These are phyloP conservation scores for Aphelenchoides besseyi DNA, from an alignment of 1,140 invertebrate species.

Conservation along the genomic window DNA sequence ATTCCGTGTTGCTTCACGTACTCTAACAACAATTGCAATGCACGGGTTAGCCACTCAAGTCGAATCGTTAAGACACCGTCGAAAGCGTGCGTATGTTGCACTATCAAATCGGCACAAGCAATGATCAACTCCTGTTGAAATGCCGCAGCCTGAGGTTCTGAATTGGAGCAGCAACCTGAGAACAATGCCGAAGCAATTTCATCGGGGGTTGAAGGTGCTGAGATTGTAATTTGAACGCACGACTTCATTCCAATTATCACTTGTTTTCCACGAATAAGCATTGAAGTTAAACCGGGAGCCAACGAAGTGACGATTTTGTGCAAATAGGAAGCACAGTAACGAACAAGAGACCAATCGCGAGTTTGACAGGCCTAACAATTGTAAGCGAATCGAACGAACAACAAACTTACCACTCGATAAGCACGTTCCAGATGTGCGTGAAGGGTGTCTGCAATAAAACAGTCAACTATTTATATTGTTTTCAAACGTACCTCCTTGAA, in stretches of 20 bases:
- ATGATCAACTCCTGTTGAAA: slow-evolving; percentile 87
- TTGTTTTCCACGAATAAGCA: slow-evolving; percentile 93
- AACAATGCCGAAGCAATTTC: slow-evolving; percentile 63
- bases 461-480: slow-evolving; percentile 8
- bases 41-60: slow-evolving; percentile 54
- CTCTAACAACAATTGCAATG: slow-evolving; percentile 50
- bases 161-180: slow-evolving; percentile 70
- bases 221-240: slow-evolving; percentile 87
- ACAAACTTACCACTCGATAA: no score
- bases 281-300: slow-evolving; percentile 92
- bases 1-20: slow-evolving; percentile 34
- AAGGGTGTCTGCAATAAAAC: slow-evolving; percentile 66
- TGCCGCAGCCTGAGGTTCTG: slow-evolving; percentile 88
- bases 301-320: slow-evolving; percentile 93
- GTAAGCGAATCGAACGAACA: no score
- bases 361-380: slow-evolving; percentile 83
- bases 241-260: slow-evolving; percentile 87
- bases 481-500: slow-evolving; percentile 45
- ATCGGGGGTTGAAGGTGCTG: slow-evolving; percentile 87
- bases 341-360: slow-evolving; percentile 85
- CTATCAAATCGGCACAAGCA: slow-evolving; percentile 79
- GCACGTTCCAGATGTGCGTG: slow-evolving; percentile 73
- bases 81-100: slow-evolving; percentile 75
- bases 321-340: slow-evolving; percentile 86
- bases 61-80: slow-evolving; percentile 60